phyloP scores from a whole-genome alignment of 2,797 vertebrate species.

The Hapalemur alaotrensis region DNA sequence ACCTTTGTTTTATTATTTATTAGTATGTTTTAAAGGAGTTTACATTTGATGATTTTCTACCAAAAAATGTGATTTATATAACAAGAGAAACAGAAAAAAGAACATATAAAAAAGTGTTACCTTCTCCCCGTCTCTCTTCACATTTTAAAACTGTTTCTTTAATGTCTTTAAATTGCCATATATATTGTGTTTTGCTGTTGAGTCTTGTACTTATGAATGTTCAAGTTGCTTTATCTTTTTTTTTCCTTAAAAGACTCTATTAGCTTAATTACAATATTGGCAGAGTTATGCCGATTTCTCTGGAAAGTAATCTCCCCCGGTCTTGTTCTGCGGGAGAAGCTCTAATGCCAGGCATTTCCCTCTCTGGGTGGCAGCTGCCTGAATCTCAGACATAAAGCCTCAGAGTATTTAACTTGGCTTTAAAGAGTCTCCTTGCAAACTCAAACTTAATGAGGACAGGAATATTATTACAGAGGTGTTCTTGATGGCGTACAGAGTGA shows the following conservation, averaged over 20 bases:
- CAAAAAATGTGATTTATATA: background rate
- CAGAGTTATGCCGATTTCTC: background rate
- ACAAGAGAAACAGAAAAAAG: background rate
- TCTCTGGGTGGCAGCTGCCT: slow-evolving; percentile 14
- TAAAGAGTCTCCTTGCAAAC: background rate
- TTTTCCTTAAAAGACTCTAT: background rate
- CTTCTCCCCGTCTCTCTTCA: background rate
- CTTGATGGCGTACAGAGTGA: background rate
- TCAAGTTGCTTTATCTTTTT: background rate
- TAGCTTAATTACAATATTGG: background rate
- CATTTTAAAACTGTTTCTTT: background rate
- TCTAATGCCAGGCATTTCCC: background rate
- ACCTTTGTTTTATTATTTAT: background rate
- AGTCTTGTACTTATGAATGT: background rate
- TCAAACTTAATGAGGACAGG: slow-evolving; percentile 43
- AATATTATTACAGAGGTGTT: slow-evolving; percentile 13
- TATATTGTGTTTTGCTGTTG: background rate
- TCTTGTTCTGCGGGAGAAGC: background rate
- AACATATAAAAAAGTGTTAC: background rate
- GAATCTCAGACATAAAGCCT: slow-evolving; percentile 11
- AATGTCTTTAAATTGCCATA: background rate
- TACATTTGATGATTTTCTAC: background rate
- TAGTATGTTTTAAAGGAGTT: background rate
- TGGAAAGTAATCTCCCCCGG: background rate
- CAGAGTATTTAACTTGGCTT: slow-evolving; percentile 47